Evolutionary conservation across 2,113 vertebrate genomes (phyloP), one percentile per base, ranked within the genome.

Genomic region (Pangasianodon gigas): DNA sequence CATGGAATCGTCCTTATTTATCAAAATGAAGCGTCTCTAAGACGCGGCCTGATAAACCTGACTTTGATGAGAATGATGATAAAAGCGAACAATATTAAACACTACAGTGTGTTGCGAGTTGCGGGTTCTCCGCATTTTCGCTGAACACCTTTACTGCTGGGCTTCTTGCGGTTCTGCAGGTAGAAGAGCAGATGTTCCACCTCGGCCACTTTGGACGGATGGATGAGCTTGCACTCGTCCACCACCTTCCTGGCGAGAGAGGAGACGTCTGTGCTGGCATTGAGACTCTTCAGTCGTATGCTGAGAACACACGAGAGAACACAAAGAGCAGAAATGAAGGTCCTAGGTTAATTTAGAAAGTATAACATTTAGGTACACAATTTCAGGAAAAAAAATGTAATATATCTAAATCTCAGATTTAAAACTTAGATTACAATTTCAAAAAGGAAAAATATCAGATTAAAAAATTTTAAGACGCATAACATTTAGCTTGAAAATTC

Each of bases 141-240:
- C n/a, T 51, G 5, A 89, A 29, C 80, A 92, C 91, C 90, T 90
- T 85, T 90, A 75, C 71, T 85, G 85, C 85, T 74, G 32, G 89
- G 60, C n/a, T 87, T 96, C 54, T 97, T 97, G 91, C 98, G 97
- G 91, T 98, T 99, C 95, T 99, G 98, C 13, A 99, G 93, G 77
- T 99, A 99, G 90, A 97, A 98, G 14, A 99, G 95, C 32, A 99
- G 95, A 92, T 99, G 98, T 90, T 99, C 98, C 84, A 99, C 98
- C 77, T 99, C 97, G 0, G 94, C 95, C 58, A 99, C 93, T 91
- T 97, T 98, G 67, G 98, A 98, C 1, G 97, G 93, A 88, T 97
- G 97, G 92, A 99, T 99, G 90, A 99, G 97, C 75, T 97, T 98
- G 93, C 98, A 99, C 91, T 99, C 98, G 84, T 99, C 98, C 90